Base-by-base conservation (phyloP, 2,888 invertebrate genomes). In the Lydus trimaculatus region DNA sequence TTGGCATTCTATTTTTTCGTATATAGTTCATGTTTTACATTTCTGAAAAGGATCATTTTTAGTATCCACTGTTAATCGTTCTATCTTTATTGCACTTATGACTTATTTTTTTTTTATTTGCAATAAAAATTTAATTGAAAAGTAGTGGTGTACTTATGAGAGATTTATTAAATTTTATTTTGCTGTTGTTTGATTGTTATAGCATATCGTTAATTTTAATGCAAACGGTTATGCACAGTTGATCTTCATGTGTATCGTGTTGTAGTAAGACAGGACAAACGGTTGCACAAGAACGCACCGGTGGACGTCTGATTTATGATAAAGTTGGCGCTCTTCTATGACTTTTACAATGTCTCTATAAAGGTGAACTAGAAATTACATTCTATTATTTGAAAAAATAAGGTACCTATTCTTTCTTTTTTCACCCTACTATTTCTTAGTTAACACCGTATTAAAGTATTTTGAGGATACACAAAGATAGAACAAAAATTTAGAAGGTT, bases 161-260 rank as follows among this genome's bases (percentile, higher is more conserved):
- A n/a, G n/a, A n/a, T n/a, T n/a, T n/a, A n/a, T n/a, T n/a, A 33
- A 43, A 23, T 8, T 63, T 48, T 39, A 56, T 77, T 78, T 74
- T 75, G 65, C 65, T 66, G 36, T 66, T 71, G 70, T 70, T 76
- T 78, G 76, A 76, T 75, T 73, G 71, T 73, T 58, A 69, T 67
- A 68, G 64, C 71, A 73, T 72, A 70, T 71, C 73, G 74, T 72
- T 71, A 73, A 76, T 77, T 77, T 78, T 74, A 77, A 78, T 73
- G 76, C 70, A 67, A 76, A 75, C 75, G 78, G n/a, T 77, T 79
- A 77, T 78, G 78, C 79, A 80, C 79, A 77, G 79, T 78, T 76
- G 48, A 48, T 78, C 73, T 73, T 65, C 68, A 67, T 63, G 71
- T 72, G 76, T 76, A 73, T 72, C 72, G 75, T 72, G 73, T 77